phyloP scores from a whole-genome alignment of 2,113 vertebrate species.

The Nannospalax galili region DNA sequence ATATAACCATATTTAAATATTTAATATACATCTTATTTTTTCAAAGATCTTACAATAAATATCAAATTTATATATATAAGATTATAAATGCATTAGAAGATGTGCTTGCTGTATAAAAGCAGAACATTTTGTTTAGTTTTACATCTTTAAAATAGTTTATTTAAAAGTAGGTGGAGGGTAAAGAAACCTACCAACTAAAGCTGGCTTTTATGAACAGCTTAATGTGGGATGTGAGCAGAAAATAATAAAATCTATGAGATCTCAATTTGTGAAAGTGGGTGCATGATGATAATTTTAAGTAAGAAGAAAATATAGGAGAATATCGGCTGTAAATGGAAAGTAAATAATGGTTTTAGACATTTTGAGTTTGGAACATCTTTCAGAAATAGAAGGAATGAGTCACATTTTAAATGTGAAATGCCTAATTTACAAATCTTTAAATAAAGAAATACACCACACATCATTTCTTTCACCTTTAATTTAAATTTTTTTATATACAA shows the following conservation, averaged over 20 bases:
- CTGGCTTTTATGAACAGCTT: neutral
- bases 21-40: neutral
- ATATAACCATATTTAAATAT: neutral
- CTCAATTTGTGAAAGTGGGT: conserved; percentile 47
- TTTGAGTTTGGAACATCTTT: conserved; percentile 17
- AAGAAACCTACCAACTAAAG: neutral
- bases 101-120: neutral
- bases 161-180: neutral
- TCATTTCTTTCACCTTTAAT: neutral
- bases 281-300: neutral
- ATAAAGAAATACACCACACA: conserved; percentile 31
- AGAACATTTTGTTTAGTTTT: neutral
- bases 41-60: neutral
- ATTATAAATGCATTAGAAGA: neutral
- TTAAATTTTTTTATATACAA: neutral
- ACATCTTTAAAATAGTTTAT: too few relatives aligned
- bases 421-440: conserved; percentile 1
- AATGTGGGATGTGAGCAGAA: conserved; percentile 30
- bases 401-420: conserved; percentile 2
- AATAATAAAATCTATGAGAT: neutral
- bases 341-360: conserved; percentile 9
- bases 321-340: neutral
- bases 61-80: neutral
- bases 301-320: conserved; percentile 4
- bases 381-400: conserved; percentile 15